Evolutionary conservation across 1,140 invertebrate species (phyloP), one percentile per base, ranked within the genome.

Genomic region (Cotesia typhae): DNA sequence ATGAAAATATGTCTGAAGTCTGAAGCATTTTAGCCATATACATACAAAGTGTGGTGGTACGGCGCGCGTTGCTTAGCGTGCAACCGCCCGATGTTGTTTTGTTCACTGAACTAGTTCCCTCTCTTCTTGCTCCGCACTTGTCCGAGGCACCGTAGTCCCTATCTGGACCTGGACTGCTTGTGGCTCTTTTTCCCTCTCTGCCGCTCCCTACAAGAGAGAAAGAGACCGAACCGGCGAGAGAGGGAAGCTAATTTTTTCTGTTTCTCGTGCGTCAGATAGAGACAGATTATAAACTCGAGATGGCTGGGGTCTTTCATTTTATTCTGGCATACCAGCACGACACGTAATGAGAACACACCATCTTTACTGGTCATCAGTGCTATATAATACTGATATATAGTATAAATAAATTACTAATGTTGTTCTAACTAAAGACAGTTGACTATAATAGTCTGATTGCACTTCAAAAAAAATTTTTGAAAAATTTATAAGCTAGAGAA

Each of bases 331-430:
- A 84, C 83, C 84, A 81, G 82, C 83, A 84, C 82, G 83, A 82
- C 83, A 81, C 81, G 83, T 86, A 86, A 86, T 86, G 84, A 86
- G 84, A 86, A 86, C 84, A 83, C 84, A 85, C 80, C 82, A 83
- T 81, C 82, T 47, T 47, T 47, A 47, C 41, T 47, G 65, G 36
- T 65, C 52, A 14, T n/a, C 35, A 41, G 35, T 35, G 35, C 14
- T 57, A 70, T 63, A 59, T 20, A 17, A 20, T 7, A 61, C 59
- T 17, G 20, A 20, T 28, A 36, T 20, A 55, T 20, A 20, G 9
- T n/a, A 52, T 52, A n/a, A n/a, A 52, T 9, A n/a, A 52, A 52
- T 52, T 52, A n/a, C 51, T n/a, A 9, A 52, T 52, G 51, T 10
- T 9, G 3, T 10, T 52, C 2, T 10, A 52, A 9, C 9, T 52